Evolutionary conservation across 2,113 vertebrate genomes (phyloP).

Genomic region (Ramphastos sulfuratus): DNA sequence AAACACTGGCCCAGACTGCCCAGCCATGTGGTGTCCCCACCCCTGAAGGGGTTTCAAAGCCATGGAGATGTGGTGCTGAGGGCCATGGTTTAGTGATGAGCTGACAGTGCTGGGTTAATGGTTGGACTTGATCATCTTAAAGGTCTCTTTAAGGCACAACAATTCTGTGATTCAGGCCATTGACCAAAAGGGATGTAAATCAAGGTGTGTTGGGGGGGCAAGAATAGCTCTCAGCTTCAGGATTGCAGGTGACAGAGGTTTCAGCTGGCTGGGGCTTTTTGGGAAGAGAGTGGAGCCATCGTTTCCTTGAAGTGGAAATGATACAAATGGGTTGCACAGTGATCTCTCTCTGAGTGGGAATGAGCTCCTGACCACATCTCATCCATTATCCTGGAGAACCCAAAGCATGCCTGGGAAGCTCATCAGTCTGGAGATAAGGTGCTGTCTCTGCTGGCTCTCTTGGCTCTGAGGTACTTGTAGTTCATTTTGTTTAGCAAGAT

Average conservation of each 20-base stretch:
- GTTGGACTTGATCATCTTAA: too few relatives aligned
- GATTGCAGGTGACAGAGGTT: not conserved
- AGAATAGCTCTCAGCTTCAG: not conserved
- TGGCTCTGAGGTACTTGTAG: not conserved
- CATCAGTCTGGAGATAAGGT: not conserved
- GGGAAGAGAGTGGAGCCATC: not conserved
- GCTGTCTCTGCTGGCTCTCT: not conserved
- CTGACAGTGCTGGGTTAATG: too few relatives aligned
- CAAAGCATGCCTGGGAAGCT: not conserved
- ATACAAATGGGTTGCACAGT: not conserved
- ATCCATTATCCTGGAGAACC: not conserved
- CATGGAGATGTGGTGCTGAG: too few relatives aligned
- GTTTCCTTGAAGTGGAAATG: not conserved
- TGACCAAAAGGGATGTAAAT: constrained; percentile 48
- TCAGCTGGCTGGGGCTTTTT: not conserved
- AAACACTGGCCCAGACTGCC: too few relatives aligned
- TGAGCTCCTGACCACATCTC: not conserved
- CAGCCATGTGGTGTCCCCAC: too few relatives aligned
- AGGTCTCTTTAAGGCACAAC: too few relatives aligned
- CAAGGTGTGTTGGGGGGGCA: not conserved
- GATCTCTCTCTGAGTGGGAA: not conserved
- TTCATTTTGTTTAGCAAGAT: not conserved
- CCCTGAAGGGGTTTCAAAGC: too few relatives aligned
- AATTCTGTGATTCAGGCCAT: not conserved
- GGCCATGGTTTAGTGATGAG: too few relatives aligned